Percentiles rank a stretch among this genome's conserved stretches.
Conservation (phyloP, 2,113 vertebrate species). For the Phodopus roborovskii region DNA sequence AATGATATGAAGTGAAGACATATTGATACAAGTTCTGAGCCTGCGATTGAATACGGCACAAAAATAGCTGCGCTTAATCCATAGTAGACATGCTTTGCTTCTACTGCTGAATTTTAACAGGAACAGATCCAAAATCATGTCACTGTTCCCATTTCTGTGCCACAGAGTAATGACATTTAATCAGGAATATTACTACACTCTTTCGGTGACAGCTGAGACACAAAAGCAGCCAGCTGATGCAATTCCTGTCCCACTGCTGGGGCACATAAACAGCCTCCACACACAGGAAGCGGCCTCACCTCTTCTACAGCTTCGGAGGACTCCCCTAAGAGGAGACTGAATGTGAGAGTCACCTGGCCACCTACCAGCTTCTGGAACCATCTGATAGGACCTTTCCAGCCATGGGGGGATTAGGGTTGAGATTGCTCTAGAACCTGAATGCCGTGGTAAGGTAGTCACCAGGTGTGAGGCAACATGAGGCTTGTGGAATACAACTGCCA, state of each 20-base stretch:
- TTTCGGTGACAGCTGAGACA: slow-evolving; percentile 84
- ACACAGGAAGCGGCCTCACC: slow-evolving; percentile 68
- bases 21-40: slow-evolving; percentile 88
- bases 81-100: slow-evolving; percentile 85
- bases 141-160: slow-evolving; percentile 82
- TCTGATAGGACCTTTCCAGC: slow-evolving; percentile 8
- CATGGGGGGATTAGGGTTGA: slow-evolving; percentile 68
- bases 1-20: slow-evolving; percentile 85
- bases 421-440: slow-evolving; percentile 79
- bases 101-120: slow-evolving; percentile 86
- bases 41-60: slow-evolving; percentile 82
- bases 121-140: slow-evolving; percentile 84
- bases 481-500: slow-evolving; percentile 76
- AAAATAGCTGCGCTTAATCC: slow-evolving; percentile 86
- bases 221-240: slow-evolving; percentile 78
- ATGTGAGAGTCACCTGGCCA: background rate
- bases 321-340: slow-evolving; percentile 6
- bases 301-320: background rate
- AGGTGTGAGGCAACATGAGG: slow-evolving; percentile 84
- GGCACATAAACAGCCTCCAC: slow-evolving; percentile 64
- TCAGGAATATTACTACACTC: slow-evolving; percentile 83
- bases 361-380: slow-evolving; percentile 72
- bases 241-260: slow-evolving; percentile 77
- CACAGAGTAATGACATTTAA: slow-evolving; percentile 86
- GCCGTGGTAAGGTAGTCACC: slow-evolving; percentile 71